Conservation (phyloP, 2,113 vertebrate species). For the Psammodynastes pulverulentus region DNA sequence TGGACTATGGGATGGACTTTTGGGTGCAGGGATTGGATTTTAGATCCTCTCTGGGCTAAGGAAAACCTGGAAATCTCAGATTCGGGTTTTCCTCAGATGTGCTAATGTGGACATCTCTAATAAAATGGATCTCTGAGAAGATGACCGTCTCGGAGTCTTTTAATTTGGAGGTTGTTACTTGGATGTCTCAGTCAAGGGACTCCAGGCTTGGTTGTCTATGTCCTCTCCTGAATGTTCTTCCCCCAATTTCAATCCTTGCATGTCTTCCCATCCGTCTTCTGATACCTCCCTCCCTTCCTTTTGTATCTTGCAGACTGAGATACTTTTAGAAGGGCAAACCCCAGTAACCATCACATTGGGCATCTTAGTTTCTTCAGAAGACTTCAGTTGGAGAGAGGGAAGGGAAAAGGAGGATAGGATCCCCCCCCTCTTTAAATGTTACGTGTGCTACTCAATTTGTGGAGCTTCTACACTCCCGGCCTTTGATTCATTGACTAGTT, state of each 20-base stretch:
- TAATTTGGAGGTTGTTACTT: too few relatives aligned
- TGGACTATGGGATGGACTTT: too few relatives aligned
- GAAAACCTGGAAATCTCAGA: too few relatives aligned
- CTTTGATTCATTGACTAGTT: background rate
- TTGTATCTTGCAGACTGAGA: background rate
- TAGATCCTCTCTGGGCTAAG: too few relatives aligned
- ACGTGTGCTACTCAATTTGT: background rate
- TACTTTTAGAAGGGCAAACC: background rate
- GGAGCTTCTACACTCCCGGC: background rate
- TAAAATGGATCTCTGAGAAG: too few relatives aligned
- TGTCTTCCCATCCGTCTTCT: background rate
- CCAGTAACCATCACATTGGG: background rate
- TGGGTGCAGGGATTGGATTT: too few relatives aligned
- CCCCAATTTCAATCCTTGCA: background rate
- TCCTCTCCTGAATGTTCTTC: background rate
- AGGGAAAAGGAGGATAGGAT: background rate
- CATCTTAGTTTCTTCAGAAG: background rate
- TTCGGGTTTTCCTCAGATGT: too few relatives aligned
- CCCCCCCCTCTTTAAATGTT: background rate
- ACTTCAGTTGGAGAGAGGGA: background rate
- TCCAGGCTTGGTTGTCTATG: background rate
- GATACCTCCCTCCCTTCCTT: background rate
- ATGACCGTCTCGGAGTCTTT: too few relatives aligned
- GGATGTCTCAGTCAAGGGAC: background rate
- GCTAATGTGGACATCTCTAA: too few relatives aligned